These are phyloP conservation scores for Vultur gryphus DNA, from an alignment of 2,797 vertebrate genomes.

Conservation along the genomic window DNA sequence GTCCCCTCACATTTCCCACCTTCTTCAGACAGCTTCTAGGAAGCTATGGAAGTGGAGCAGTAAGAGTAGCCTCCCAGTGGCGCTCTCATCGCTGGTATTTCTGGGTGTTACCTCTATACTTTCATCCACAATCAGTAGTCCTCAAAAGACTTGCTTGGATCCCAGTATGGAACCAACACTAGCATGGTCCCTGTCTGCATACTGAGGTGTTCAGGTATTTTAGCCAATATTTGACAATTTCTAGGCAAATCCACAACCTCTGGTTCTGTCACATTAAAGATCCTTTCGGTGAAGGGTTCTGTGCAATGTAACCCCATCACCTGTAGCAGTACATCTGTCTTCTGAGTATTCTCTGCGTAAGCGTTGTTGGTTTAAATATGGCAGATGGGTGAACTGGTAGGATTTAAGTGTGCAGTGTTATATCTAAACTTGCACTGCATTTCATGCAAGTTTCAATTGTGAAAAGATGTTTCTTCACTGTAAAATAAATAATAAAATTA, in stretches of 20 bases:
- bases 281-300: neutral
- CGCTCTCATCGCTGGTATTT: neutral
- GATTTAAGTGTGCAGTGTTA: neutral
- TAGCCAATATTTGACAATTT: neutral
- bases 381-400: neutral
- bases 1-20: neutral
- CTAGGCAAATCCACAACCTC: neutral
- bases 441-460: neutral
- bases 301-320: neutral
- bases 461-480: neutral
- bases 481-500: neutral
- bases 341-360: neutral
- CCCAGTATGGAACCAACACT: neutral
- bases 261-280: neutral
- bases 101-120: neutral
- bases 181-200: neutral
- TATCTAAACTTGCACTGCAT: neutral
- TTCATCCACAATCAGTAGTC: neutral
- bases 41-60: neutral
- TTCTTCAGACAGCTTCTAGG: neutral
- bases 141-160: neutral
- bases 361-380: neutral
- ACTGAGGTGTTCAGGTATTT: neutral
- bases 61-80: neutral
- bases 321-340: neutral